Percentiles rank a stretch among this genome's conserved stretches.
Conservation (phyloP, 92 coral and sea anemone genomes). For the Porites evermanni region DNA sequence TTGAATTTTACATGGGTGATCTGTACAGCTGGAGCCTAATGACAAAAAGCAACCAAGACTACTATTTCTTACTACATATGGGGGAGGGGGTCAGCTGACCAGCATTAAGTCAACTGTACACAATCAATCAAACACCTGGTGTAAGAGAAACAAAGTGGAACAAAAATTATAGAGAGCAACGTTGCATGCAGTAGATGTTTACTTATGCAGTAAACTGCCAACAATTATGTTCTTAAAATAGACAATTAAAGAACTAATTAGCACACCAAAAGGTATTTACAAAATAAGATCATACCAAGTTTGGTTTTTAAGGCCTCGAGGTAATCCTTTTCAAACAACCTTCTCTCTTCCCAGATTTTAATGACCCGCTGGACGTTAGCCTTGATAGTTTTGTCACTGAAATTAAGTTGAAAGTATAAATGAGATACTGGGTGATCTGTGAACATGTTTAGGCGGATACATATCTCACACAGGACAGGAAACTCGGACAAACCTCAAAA, state of each 20-base stretch:
- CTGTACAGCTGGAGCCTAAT: too few relatives aligned
- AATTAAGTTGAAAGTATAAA: not conserved
- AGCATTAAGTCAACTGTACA: too few relatives aligned
- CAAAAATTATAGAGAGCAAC: too few relatives aligned
- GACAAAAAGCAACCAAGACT: too few relatives aligned
- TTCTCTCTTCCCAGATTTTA: constrained; percentile 96
- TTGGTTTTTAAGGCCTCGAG: constrained; percentile 58
- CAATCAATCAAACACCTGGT: too few relatives aligned
- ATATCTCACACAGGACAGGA: not conserved
- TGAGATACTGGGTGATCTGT: not conserved
- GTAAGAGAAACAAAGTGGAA: too few relatives aligned
- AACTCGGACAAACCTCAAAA: constrained; percentile 75
- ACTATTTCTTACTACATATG: too few relatives aligned
- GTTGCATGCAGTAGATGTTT: too few relatives aligned
- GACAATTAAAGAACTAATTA: too few relatives aligned
- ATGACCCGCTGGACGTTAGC: constrained; percentile 87
- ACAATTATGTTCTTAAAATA: not conserved
- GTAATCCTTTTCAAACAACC: constrained; percentile 85
- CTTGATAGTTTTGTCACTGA: constrained; percentile 81
- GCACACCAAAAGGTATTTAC: not conserved
- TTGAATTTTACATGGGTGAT: too few relatives aligned
- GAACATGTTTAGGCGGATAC: not conserved
- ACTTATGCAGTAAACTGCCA: not conserved
- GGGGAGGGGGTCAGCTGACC: too few relatives aligned
- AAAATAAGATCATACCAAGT: constrained; percentile 28